Evolutionary conservation across 1,140 invertebrate genomes (phyloP).

Genomic region (Drosophila varians): DNA sequence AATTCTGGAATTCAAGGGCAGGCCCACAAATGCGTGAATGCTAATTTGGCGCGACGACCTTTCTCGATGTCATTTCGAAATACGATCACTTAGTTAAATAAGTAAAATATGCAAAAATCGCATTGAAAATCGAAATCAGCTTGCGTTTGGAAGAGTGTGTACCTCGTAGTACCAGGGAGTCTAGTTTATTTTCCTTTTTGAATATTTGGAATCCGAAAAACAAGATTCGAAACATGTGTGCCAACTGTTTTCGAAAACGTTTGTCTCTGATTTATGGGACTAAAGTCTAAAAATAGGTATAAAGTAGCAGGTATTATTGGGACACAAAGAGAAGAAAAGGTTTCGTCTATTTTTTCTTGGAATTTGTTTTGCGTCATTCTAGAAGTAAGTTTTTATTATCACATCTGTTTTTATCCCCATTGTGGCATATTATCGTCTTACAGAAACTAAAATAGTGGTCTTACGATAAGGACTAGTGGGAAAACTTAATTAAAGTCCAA

Average conservation of each 20-base stretch:
- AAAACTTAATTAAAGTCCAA: constrained; percentile 20
- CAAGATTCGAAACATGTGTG: too few species aligned
- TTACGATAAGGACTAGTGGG: constrained; percentile 13
- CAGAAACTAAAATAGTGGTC: not conserved
- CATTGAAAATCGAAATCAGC: constrained; percentile 11
- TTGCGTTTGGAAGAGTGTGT: constrained; percentile 6
- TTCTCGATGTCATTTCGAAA: constrained; percentile 23
- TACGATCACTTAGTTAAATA: constrained; percentile 16
- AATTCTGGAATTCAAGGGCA: constrained; percentile 38
- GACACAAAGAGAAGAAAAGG: constrained; percentile 11
- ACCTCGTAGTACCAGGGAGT: constrained; percentile 9
- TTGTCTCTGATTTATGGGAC: constrained; percentile 11
- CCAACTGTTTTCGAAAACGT: not conserved
- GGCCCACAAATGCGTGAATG: constrained; percentile 32
- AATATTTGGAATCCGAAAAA: too few species aligned
- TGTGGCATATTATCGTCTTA: constrained; percentile 3
- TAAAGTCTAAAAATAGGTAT: constrained; percentile 25
- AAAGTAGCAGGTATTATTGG: constrained; percentile 14
- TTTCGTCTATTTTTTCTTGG: constrained; percentile 24
- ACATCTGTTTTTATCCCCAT: constrained; percentile 27
- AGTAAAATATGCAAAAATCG: constrained; percentile 41
- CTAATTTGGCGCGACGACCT: constrained; percentile 38
- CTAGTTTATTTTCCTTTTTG: not conserved
- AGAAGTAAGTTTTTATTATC: constrained; percentile 32
- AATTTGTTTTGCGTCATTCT: constrained; percentile 29